phyloP scores from a whole-genome alignment of 1,140 invertebrate genomes.

The Meloidogyne hapla region DNA sequence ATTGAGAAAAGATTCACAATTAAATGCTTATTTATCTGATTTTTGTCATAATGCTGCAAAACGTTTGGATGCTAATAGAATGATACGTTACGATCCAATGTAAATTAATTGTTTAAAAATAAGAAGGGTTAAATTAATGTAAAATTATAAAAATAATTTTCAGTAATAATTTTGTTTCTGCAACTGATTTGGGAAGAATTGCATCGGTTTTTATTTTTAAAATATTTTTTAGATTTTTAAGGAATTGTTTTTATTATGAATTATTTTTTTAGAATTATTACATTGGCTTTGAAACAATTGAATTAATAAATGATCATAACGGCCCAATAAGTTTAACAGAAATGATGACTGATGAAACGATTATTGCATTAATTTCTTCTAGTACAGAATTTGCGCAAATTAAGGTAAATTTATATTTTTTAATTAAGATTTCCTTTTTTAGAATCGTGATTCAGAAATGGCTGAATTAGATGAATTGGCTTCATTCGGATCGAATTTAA shows the following conservation, averaged over 20 bases:
- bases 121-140: too few species aligned
- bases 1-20: constrained; percentile 74
- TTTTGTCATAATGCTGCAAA: constrained; percentile 79
- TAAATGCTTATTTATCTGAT: constrained; percentile 75
- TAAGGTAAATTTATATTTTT: constrained; percentile 71
- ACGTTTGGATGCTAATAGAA: constrained; percentile 83
- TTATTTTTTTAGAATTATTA: constrained; percentile 76
- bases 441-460: constrained; percentile 90
- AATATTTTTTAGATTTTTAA: background rate
- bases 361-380: constrained; percentile 82
- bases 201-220: constrained; percentile 71
- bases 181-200: constrained; percentile 84
- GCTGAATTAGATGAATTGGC: constrained; percentile 79
- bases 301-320: constrained; percentile 76
- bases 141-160: too few species aligned
- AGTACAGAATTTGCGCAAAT: constrained; percentile 93
- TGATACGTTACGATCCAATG: constrained; percentile 71
- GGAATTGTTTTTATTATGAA: background rate
- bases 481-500: constrained; percentile 72
- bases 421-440: constrained; percentile 21
- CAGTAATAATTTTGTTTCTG: constrained; percentile 68
- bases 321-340: constrained; percentile 69
- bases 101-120: too few species aligned
- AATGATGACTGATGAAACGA: constrained; percentile 81
- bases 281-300: constrained; percentile 92